Evolutionary conservation across 1,140 invertebrate species (phyloP), one percentile per base, ranked within the genome.

Genomic region (Lepidostoma basale): DNA sequence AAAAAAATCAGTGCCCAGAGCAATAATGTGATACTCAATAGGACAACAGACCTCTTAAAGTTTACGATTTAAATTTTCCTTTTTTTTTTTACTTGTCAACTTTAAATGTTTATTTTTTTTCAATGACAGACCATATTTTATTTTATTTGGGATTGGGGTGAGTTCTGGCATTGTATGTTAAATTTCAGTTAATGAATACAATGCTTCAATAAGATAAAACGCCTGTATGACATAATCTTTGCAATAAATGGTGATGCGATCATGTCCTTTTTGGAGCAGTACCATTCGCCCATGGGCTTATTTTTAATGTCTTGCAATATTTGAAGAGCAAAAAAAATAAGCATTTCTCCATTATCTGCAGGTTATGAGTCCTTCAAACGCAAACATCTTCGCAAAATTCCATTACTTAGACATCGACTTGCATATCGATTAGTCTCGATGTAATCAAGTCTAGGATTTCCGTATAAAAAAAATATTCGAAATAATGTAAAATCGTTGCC

Each of bases 141-240:
- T 33, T 33, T 33, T 6, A 12, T 33, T 33, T 12, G 30, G 30
- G 14, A 47, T 47, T 47, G 5, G 44, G 44, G 16, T 47, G 44
- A 47, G 44, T 47, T 47, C 16, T 47, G 44, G 44, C 44, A 47
- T 47, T 47, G 5, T 47, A 47, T 47, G 44, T 47, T 47, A 14
- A 47, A 47, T 47, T 47, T 47, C 44, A 47, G 44, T 47, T 6
- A 16, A 16, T 47, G 44, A 47, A 47, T 47, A 47, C n/a, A 47
- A 33, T 12, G 30, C 12, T 12, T 33, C 30, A 33, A 33, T 33
- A 33, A 33, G 30, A 33, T 12, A 33, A 33, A 33, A 33, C 12
- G 30, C 30, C 30, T 33, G 30, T 33, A 5, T 33, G 30, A 33
- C 30, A 33, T 33, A 33, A 6, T 33, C 12, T 33, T 33, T 33